Evolutionary conservation across 1,140 invertebrate species (phyloP).

Genomic region (Drosophila sucinea): DNA sequence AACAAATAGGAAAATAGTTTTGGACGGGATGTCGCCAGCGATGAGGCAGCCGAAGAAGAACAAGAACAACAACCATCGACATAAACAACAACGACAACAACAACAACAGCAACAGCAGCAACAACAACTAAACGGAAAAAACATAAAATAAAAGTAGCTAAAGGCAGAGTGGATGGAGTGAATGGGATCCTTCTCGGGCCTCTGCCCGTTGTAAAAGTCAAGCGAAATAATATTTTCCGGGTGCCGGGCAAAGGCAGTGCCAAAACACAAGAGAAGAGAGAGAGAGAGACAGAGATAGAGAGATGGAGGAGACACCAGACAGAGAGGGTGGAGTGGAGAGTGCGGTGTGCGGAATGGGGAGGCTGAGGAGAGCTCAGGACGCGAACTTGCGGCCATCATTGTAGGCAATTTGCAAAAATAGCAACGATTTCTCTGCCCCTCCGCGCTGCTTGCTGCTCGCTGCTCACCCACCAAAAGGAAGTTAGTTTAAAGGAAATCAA

Average conservation of each 20-base stretch:
- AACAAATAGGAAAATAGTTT: constrained; percentile 80
- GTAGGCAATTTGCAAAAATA: constrained; percentile 81
- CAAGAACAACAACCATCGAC: constrained; percentile 34
- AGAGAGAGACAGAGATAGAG: constrained; percentile 63
- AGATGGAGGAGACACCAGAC: neutral
- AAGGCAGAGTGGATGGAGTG: neutral
- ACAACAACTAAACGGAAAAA: constrained; percentile 59
- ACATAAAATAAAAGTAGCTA: constrained; percentile 70
- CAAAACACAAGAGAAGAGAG: constrained; percentile 38
- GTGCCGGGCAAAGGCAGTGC: constrained; percentile 64
- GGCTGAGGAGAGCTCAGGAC: constrained; percentile 29
- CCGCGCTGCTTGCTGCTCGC: neutral
- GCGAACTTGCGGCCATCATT: constrained; percentile 78
- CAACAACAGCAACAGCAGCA: constrained; percentile 60
- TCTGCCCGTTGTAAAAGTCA: constrained; percentile 76
- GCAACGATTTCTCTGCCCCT: constrained; percentile 62
- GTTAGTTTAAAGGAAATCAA: constrained; percentile 81
- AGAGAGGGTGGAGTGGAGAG: constrained; percentile 5
- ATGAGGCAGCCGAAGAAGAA: constrained; percentile 10
- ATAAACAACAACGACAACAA: constrained; percentile 61
- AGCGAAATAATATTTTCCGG: constrained; percentile 81
- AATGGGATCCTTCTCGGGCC: constrained; percentile 32
- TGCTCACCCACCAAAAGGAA: constrained; percentile 29
- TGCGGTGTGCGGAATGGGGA: constrained; percentile 37
- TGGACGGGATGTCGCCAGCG: constrained; percentile 60